phyloP scores from a whole-genome alignment of 2,888 invertebrate genomes.

The Torymus texanus region DNA sequence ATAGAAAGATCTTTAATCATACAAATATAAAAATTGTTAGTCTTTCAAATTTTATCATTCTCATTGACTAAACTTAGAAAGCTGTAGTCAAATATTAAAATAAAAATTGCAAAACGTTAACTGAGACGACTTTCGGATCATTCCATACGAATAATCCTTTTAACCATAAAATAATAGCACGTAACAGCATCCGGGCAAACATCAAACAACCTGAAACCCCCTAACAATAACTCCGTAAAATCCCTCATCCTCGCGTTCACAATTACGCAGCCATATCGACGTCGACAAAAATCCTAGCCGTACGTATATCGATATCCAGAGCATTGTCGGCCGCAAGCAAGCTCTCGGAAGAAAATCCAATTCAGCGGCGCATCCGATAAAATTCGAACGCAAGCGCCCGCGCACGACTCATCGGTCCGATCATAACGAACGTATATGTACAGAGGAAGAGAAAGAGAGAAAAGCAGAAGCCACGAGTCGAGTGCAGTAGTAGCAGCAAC shows the following conservation, averaged over 20 bases:
- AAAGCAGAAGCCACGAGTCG: constrained; percentile 46
- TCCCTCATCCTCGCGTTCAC: neutral
- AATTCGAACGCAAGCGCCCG: neutral
- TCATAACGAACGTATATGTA: constrained; percentile 37
- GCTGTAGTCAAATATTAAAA: too few species aligned
- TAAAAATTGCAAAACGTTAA: too few species aligned
- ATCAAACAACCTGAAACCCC: too few species aligned
- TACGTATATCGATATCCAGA: neutral
- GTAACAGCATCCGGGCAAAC: too few species aligned
- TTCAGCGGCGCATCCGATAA: constrained; percentile 8
- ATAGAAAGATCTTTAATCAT: too few species aligned
- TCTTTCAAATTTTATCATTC: too few species aligned
- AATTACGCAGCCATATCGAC: neutral
- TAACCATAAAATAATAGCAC: too few species aligned
- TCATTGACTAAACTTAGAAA: too few species aligned
- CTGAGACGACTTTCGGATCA: too few species aligned
- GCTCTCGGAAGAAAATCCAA: constrained; percentile 1
- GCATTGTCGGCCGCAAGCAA: too few species aligned
- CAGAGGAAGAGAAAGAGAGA: constrained; percentile 51
- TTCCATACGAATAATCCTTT: too few species aligned
- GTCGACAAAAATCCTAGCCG: neutral
- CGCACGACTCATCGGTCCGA: constrained; percentile 37
- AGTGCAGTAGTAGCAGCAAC: constrained; percentile 62
- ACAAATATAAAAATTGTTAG: too few species aligned
- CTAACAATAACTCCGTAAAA: neutral